phyloP scores from a whole-genome alignment of 2,113 vertebrate genomes.

The Bos javanicus region DNA sequence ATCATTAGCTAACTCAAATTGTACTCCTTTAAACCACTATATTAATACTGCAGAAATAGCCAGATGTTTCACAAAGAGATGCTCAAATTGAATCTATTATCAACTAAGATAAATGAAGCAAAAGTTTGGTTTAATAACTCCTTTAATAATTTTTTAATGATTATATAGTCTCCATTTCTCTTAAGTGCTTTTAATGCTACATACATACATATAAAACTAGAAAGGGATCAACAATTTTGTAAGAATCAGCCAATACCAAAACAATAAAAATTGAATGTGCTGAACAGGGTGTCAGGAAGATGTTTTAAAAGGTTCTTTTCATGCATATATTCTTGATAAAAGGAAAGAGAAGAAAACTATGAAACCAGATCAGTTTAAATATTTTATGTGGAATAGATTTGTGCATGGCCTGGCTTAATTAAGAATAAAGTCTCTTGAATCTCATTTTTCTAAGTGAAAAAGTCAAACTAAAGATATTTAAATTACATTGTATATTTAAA shows the following conservation, averaged over 20 bases:
- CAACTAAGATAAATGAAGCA: background rate
- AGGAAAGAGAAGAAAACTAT: conserved; percentile 17
- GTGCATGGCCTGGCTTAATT: background rate
- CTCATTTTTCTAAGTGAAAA: conserved; percentile 43
- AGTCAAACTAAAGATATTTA: conserved; percentile 22
- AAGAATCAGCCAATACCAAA: conserved; percentile 12
- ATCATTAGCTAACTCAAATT: conserved; percentile 20
- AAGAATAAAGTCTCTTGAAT: background rate
- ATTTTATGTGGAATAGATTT: background rate
- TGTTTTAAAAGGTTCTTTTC: conserved; percentile 27
- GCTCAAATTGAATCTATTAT: conserved; percentile 14
- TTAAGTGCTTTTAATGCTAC: conserved; percentile 43
- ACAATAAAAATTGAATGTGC: conserved; percentile 12
- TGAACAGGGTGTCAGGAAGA: conserved; percentile 6
- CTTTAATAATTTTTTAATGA: conserved; percentile 8
- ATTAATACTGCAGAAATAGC: background rate
- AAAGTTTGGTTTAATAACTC: conserved; percentile 24
- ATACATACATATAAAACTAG: conserved; percentile 6
- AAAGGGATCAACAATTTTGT: conserved; percentile 4
- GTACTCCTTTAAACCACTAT: background rate
- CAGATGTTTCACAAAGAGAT: background rate
- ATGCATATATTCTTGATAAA: conserved; percentile 37
- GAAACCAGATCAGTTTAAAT: conserved; percentile 24
- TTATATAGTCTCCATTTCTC: conserved; percentile 18
- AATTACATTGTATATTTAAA: conserved; percentile 38